Evolutionary conservation across 2,888 invertebrate genomes (phyloP).

Genomic region (Octodonta nipae): DNA sequence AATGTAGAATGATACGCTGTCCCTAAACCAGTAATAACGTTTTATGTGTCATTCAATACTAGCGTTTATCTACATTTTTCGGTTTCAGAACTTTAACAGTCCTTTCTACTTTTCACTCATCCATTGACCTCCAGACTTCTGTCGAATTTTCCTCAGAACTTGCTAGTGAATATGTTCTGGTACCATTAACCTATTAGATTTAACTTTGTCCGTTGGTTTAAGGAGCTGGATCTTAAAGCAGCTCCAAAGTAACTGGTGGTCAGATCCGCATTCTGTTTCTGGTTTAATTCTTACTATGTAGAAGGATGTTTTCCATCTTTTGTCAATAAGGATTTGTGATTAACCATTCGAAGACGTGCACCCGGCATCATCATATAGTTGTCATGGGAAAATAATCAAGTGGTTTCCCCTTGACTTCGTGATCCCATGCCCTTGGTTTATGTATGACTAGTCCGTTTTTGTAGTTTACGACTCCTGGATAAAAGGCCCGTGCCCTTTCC

Average conservation of each 20-base stretch:
- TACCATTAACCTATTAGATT: slow-evolving; percentile 1
- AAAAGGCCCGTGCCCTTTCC: slow-evolving; percentile 1
- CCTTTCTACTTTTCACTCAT: neutral
- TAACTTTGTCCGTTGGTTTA: slow-evolving; percentile 1
- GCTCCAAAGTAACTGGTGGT: slow-evolving; percentile 1
- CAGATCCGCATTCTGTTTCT: slow-evolving; percentile 1
- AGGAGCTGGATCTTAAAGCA: neutral
- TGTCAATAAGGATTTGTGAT: slow-evolving; percentile 1
- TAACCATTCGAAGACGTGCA: neutral
- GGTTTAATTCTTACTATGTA: neutral
- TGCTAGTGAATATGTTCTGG: neutral
- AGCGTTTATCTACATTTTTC: too few species aligned
- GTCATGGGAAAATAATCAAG: too few species aligned
- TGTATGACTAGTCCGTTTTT: neutral
- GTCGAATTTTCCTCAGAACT: neutral
- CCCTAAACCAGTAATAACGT: too few species aligned
- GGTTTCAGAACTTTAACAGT: too few species aligned
- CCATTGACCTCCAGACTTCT: neutral
- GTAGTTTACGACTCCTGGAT: slow-evolving; percentile 1
- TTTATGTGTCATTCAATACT: too few species aligned
- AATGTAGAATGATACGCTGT: too few species aligned
- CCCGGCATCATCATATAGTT: too few species aligned
- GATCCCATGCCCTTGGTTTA: slow-evolving; percentile 1
- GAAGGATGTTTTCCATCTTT: slow-evolving; percentile 1
- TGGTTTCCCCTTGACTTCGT: too few species aligned